Evolutionary conservation across 2,113 vertebrate genomes (phyloP), one percentile per base, ranked within the genome.

Genomic region (Asarcornis scutulata): DNA sequence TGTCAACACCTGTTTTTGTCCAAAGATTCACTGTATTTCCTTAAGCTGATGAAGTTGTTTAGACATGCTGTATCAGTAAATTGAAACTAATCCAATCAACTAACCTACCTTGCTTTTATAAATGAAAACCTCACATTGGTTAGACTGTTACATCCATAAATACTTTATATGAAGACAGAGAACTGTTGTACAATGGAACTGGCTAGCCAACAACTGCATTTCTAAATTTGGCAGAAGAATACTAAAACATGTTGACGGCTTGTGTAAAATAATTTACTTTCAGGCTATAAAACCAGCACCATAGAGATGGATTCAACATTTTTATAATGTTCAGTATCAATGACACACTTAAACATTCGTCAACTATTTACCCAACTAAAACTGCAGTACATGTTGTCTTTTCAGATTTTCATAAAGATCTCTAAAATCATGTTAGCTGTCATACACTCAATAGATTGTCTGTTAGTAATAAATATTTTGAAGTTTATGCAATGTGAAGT

Each of bases 191-290:
- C 59, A 52, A 64, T 17, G 75, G 25, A 68, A 69, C 29, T 23
- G 25, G n/a, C 53, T 36, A 94, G 56, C n/a, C 7, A 15, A 93
- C 73, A 94, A 69, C 14, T 78, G 38, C 32, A 90, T 91, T 66
- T 59, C 59, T 72, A 64, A 95, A 84, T 92, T 62, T 87, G 84
- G 48, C 46, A 95, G 63, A 76, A 96, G 87, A 77, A 46, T 44
- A 36, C 31, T 91, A 74, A 89, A 77, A 93, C 91, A 32, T 86
- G 44, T 86, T 83, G 79, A 64, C 5, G 69, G 29, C 44, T 89
- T 69, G 23, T 77, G 66, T 69, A 90, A 78, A 93, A 83, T n/a
- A 80, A 60, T 81, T 38, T 92, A 59, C 66, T 83, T 94, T 91
- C 66, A 89, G 84, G 31, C 29, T 91, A 15, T 50, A 86, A 83